Base-by-base conservation (phyloP, 2,888 invertebrate species). In the Tillus elongatus region DNA sequence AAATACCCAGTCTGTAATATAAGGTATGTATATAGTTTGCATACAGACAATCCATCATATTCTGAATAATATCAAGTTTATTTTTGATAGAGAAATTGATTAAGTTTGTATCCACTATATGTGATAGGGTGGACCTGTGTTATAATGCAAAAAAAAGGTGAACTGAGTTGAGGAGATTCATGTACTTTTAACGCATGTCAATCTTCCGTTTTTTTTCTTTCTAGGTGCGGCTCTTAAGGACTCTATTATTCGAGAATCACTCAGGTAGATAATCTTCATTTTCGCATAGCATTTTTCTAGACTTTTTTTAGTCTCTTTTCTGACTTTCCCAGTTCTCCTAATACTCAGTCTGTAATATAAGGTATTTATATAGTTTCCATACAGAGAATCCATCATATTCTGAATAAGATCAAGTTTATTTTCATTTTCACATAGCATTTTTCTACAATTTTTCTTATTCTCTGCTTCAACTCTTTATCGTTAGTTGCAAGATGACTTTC, bases 41-140 rank as follows among this genome's bases (percentile, higher is more conserved):
- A 66, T 95, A 96, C 3, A 99, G 71, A 63, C 97, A 98, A 56
- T 98, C 95, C 96, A 97, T 97, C 91, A 98, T 93, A 46, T 87
- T 88, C 56, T 93, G 87, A 37, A 95, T 79, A 26, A 99, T 84
- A 58, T 99, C 98, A 45, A 99, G 69, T 69, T 97, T 96, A 61
- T 92, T 93, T 65, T 95, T 93, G 27, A 99, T 92, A 3, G 96
- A 90, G 59, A 98, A 97, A 61, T 99, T 98, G 4, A 99, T 82
- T 58, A 99, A 99, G 69, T 99, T 99, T 2, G 98, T 99, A 60
- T 99, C 98, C 3, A 96, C 63, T 10, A 70, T 27, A 99, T 79
- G 58, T 96, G 97, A 61, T 93, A 99, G 0, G 98, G 98, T 1
- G 98, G 98, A 0, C 98, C 98, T 1, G 89, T 95, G 64, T 98